These are phyloP conservation scores for Condylura cristata DNA, from an alignment of 2,113 vertebrate genomes.

Conservation along the genomic window DNA sequence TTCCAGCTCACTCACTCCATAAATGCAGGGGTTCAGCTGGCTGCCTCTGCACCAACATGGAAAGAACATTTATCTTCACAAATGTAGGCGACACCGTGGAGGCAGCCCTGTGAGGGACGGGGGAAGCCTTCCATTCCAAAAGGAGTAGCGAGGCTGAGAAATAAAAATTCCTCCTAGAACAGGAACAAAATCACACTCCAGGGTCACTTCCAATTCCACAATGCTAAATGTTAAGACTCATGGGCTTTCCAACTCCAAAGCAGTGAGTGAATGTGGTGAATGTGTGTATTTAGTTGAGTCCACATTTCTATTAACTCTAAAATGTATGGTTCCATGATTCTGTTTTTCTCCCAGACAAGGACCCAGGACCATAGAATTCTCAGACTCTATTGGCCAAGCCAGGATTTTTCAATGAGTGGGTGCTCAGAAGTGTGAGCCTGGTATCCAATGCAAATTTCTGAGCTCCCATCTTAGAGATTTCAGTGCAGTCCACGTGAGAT, in stretches of 20 bases:
- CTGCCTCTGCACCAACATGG: background rate
- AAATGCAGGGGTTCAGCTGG: background rate
- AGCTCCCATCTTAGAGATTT: background rate
- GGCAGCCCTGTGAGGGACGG: background rate
- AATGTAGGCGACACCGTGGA: background rate
- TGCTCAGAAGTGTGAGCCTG: background rate
- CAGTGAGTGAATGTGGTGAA: background rate
- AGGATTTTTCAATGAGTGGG: background rate
- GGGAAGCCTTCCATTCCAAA: background rate
- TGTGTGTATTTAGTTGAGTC: background rate
- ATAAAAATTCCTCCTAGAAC: background rate
- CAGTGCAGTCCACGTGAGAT: background rate
- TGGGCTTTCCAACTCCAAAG: background rate
- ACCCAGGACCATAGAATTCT: background rate
- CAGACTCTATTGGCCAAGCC: background rate
- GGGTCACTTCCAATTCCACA: background rate
- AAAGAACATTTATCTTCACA: slow-evolving; percentile 21
- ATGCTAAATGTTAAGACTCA: background rate
- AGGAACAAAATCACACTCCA: background rate
- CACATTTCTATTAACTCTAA: background rate
- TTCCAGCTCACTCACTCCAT: background rate
- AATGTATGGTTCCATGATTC: background rate
- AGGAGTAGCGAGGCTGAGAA: background rate
- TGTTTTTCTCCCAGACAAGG: background rate
- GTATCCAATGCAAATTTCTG: background rate